Evolutionary conservation across 2,888 invertebrate genomes (phyloP).

Genomic region (Hecatera dysodea): DNA sequence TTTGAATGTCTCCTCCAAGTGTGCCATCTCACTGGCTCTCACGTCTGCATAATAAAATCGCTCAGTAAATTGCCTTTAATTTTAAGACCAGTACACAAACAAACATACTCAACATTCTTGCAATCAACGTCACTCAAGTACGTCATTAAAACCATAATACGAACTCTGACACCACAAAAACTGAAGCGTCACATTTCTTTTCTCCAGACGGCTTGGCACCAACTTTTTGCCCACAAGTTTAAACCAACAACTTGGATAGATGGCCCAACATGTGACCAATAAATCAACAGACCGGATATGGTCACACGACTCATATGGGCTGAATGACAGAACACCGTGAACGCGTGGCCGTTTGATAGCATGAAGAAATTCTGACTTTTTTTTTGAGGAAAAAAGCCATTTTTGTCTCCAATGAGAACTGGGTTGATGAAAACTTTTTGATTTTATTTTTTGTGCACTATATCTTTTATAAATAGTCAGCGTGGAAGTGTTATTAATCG

Average conservation of each 20-base stretch:
- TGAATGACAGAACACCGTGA: conserved; percentile 44
- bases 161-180: conserved; percentile 49
- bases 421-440: conserved; percentile 7
- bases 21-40: neutral
- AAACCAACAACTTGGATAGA: conserved; percentile 66
- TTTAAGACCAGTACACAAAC: neutral
- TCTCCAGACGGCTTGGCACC: conserved; percentile 84
- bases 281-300: conserved; percentile 82
- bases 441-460: conserved; percentile 1
- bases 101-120: neutral
- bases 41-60: neutral
- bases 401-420: conserved; percentile 22
- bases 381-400: conserved; percentile 7
- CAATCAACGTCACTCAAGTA: conserved; percentile 24
- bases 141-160: conserved; percentile 39
- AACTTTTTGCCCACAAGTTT: conserved; percentile 75
- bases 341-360: conserved; percentile 51
- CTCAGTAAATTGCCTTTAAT: neutral
- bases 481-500: neutral
- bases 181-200: conserved; percentile 39
- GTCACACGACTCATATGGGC: conserved; percentile 71
- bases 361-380: conserved; percentile 15
- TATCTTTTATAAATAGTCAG: too few relatives aligned
- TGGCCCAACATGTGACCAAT: conserved; percentile 76
- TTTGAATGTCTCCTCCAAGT: neutral